Base-by-base conservation (phyloP, 1,140 invertebrate genomes). In the Pseudomyrmex gracilis region DNA sequence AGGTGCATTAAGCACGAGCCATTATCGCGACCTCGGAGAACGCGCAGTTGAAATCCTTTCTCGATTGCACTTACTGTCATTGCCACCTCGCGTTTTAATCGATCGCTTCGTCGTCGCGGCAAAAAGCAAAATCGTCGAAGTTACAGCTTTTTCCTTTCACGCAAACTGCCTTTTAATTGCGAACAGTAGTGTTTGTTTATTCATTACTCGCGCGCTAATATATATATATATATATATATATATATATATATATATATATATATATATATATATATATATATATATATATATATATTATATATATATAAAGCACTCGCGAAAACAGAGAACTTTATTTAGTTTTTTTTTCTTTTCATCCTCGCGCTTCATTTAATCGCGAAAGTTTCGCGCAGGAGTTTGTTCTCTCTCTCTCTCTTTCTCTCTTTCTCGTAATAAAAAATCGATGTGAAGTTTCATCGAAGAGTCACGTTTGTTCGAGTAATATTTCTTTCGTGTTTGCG, bases 31-130 rank as follows among this genome's bases (percentile, higher is more conserved):
- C 49, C 34, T n/a, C n/a, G 43, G 57, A n/a, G 47, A 2, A 34
- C 43, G 45, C 9, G 73, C 2, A 82, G 43, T 34, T 34, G 34
- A 45, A 82, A 73, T 82, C 68, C 78, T 82, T 73, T 73, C 49
- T 45, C 45, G 43, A 71, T 82, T 68, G 53, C 64, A 77, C 13
- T 77, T 77, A 77, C 13, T 15, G n/a, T 66, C 68, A 78, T 77
- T 78, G 51, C 12, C 51, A 64, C 43, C 15, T 78, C 9, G 10
- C 67, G 34, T 34, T 34, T 34, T 34, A 22, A 78, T 78, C 43
- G 64, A 70, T 70, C 53, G 67, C 53, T n/a, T n/a, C n/a, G 34
- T 34, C 34, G 10, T 47, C 51, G 45, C 10, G 2, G 7, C 24
- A 20, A 4, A 77, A 15, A 9, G 9, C 17, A 67, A 66, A 24